Evolutionary conservation across 2,888 invertebrate genomes (phyloP).

Genomic region (Cremastobaeus sp.): DNA sequence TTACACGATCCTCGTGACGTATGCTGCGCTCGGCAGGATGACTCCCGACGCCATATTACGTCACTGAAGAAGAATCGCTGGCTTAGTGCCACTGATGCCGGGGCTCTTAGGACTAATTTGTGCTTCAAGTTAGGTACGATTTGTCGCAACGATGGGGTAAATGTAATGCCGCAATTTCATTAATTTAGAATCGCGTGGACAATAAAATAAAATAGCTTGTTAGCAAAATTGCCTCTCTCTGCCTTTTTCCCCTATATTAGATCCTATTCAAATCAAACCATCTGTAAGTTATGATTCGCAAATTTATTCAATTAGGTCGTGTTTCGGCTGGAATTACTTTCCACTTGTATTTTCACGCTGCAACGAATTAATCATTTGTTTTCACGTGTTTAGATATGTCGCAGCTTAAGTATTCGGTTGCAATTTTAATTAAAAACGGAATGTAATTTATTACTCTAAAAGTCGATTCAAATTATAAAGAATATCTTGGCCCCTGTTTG

Average conservation of each 20-base stretch:
- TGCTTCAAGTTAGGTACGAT: slow-evolving; percentile 53
- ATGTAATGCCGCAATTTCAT: slow-evolving; percentile 51
- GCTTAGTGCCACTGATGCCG: slow-evolving; percentile 55
- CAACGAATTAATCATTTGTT: too few species aligned
- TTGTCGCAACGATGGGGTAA: slow-evolving; percentile 44
- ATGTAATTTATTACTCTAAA: too few species aligned
- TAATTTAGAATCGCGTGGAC: slow-evolving; percentile 43
- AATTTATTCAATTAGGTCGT: slow-evolving; percentile 6
- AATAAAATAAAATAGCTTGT: slow-evolving; percentile 48
- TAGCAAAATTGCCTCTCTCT: slow-evolving; percentile 31
- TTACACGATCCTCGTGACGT: slow-evolving; percentile 45
- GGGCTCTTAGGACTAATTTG: slow-evolving; percentile 57
- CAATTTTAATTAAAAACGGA: too few species aligned
- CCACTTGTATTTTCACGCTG: too few species aligned
- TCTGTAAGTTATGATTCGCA: slow-evolving; percentile 24
- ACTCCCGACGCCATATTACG: slow-evolving; percentile 53
- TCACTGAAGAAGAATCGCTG: slow-evolving; percentile 53
- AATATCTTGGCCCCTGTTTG: too few species aligned
- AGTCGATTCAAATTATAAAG: too few species aligned
- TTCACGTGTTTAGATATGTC: too few species aligned
- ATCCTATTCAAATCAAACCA: slow-evolving; percentile 23
- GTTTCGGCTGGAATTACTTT: too few species aligned
- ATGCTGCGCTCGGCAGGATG: slow-evolving; percentile 41
- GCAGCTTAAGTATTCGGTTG: too few species aligned
- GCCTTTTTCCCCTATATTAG: slow-evolving; percentile 18